These are phyloP conservation scores for Epinephelus malabaricus DNA, from an alignment of 2,797 vertebrate genomes.

Conservation along the genomic window DNA sequence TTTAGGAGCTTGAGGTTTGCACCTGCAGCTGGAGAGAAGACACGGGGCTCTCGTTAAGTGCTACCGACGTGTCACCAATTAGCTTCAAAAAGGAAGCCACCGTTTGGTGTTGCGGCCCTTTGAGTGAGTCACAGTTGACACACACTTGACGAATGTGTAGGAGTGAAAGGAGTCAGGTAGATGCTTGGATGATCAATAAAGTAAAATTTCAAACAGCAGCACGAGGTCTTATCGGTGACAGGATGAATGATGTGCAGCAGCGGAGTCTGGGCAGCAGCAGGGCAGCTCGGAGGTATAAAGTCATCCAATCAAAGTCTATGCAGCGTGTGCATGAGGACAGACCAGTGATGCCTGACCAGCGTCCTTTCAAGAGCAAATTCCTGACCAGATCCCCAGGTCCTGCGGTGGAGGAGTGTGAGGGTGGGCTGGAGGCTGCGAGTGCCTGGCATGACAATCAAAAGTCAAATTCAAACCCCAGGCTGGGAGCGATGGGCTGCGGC, in stretches of 20 bases:
- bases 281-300: background rate
- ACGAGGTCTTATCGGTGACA: slow-evolving; percentile 6
- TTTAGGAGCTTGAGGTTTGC: slow-evolving; percentile 9
- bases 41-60: slow-evolving; percentile 7
- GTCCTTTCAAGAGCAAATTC: slow-evolving; percentile 69
- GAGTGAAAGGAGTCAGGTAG: slow-evolving; percentile 21
- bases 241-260: slow-evolving; percentile 21
- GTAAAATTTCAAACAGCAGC: slow-evolving; percentile 22
- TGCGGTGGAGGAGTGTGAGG: slow-evolving; percentile 2
- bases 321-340: slow-evolving; percentile 18
- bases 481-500: slow-evolving; percentile 7
- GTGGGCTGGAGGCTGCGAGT: slow-evolving; percentile 38
- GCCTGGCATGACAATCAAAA: slow-evolving; percentile 70
- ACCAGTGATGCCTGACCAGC: slow-evolving; percentile 27
- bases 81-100: slow-evolving; percentile 35
- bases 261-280: slow-evolving; percentile 9
- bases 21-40: background rate
- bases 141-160: slow-evolving; percentile 36
- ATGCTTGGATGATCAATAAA: slow-evolving; percentile 25
- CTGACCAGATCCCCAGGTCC: slow-evolving; percentile 32
- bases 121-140: slow-evolving; percentile 41
- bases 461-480: slow-evolving; percentile 53
- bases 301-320: slow-evolving; percentile 15
- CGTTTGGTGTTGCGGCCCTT: slow-evolving; percentile 13
- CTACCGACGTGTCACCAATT: slow-evolving; percentile 37